Percentiles rank a stretch among this genome's conserved stretches.
phyloP scores from a whole-genome alignment of 2,888 invertebrate genomes.

The Aspidiotus rigidus region DNA sequence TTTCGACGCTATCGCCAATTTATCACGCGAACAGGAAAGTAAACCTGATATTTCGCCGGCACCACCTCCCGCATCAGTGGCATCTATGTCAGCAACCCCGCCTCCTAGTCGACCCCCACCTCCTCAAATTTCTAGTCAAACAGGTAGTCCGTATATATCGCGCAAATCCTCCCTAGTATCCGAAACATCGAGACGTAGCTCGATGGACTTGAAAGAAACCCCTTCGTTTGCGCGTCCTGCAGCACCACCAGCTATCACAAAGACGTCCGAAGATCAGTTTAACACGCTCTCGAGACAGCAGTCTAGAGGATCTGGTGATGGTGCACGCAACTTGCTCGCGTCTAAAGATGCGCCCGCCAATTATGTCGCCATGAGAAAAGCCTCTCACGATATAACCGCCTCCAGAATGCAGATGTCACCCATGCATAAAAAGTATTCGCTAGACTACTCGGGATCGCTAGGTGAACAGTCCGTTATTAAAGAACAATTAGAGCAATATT shows the following conservation, averaged over 20 bases:
- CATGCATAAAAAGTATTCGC: conserved; percentile 29
- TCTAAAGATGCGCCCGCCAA: neutral
- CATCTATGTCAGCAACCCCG: conserved; percentile 37
- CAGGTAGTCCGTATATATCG: conserved; percentile 7
- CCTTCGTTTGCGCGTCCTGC: conserved; percentile 29
- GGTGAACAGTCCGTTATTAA: conserved; percentile 7
- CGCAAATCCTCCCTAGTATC: conserved; percentile 24
- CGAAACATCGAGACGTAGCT: conserved; percentile 15
- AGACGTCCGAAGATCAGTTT: conserved; percentile 41
- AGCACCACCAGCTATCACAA: conserved; percentile 18
- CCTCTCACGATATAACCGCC: conserved; percentile 28
- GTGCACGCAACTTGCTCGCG: neutral
- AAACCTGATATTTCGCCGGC: conserved; percentile 34
- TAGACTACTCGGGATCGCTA: conserved; percentile 19
- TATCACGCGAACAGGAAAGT: conserved; percentile 29
- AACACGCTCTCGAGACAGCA: neutral
- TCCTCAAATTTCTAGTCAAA: conserved; percentile 18
- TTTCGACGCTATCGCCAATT: conserved; percentile 29
- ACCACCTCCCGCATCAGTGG: conserved; percentile 16
- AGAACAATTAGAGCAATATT: conserved; percentile 3
- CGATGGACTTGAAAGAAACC: conserved; percentile 12
- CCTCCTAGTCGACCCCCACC: conserved; percentile 33
- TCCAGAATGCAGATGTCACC: conserved; percentile 16
- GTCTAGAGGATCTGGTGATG: neutral
- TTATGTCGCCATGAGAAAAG: conserved; percentile 18